Conservation (phyloP, 2,888 invertebrate genomes). For the Apamea anceps region DNA sequence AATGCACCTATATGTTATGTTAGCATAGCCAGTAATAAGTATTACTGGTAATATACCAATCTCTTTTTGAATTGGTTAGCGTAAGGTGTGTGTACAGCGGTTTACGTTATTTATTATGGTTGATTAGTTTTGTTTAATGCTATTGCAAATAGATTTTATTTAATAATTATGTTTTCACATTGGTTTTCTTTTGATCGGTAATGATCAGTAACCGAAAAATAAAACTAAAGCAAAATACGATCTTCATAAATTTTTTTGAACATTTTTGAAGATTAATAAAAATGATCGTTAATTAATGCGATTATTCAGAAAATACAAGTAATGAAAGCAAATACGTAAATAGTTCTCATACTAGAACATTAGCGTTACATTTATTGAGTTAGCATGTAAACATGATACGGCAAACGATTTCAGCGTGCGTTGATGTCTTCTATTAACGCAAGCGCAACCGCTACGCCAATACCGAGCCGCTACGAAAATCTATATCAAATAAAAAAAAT, state of each 20-base stretch:
- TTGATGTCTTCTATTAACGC: slow-evolving; percentile 73
- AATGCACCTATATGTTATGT: slow-evolving; percentile 9
- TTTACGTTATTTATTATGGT: slow-evolving; percentile 2
- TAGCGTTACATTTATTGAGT: slow-evolving; percentile 16
- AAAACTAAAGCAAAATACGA: background rate
- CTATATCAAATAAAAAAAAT: too few species aligned
- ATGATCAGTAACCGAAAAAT: background rate
- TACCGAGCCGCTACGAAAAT: slow-evolving; percentile 18
- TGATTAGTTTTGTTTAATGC: background rate
- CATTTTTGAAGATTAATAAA: background rate
- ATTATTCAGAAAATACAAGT: background rate
- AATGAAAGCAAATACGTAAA: slow-evolving; percentile 2
- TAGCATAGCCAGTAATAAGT: slow-evolving; percentile 9
- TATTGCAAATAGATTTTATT: background rate
- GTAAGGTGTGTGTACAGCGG: background rate
- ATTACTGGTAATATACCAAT: slow-evolving; percentile 16
- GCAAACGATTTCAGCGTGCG: slow-evolving; percentile 63
- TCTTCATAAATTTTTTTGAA: background rate
- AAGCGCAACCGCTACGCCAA: slow-evolving; percentile 38
- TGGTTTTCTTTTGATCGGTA: background rate
- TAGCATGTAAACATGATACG: slow-evolving; percentile 37
- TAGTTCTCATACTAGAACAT: slow-evolving; percentile 19
- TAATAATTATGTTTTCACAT: background rate
- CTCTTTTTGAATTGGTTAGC: slow-evolving; percentile 14
- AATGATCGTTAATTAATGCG: background rate